Percentiles rank a stretch among this genome's conserved stretches.
Conservation (phyloP, 2,797 vertebrate species). For the Ataeniobius toweri region DNA sequence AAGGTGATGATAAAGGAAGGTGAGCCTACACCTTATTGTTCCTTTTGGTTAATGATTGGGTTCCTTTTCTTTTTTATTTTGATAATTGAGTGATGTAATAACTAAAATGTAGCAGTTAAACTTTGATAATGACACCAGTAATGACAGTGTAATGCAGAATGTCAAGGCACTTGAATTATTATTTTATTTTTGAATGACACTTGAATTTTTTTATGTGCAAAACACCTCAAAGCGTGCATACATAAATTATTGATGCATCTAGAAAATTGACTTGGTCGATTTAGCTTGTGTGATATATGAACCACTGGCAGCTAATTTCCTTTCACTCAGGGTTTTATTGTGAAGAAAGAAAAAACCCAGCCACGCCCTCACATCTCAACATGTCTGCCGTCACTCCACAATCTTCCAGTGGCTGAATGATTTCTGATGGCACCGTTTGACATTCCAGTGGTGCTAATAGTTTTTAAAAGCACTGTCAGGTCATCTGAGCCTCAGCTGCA, state of each 20-base stretch:
- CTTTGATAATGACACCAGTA: conserved; percentile 42
- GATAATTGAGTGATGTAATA: background rate
- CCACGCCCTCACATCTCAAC: conserved; percentile 52
- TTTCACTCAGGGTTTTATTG: conserved; percentile 19
- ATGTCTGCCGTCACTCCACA: background rate
- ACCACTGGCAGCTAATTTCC: conserved; percentile 40
- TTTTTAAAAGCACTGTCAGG: conserved; percentile 49
- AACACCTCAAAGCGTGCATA: conserved; percentile 50
- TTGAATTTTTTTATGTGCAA: conserved; percentile 55
- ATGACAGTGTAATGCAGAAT: conserved; percentile 26
- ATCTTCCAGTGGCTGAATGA: conserved; percentile 41
- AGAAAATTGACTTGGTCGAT: conserved; percentile 48
- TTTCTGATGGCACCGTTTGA: conserved; percentile 52
- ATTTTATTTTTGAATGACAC: conserved; percentile 7
- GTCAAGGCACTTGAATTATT: conserved; percentile 48
- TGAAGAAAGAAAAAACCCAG: background rate
- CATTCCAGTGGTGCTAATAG: conserved; percentile 58
- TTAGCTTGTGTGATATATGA: conserved; percentile 37
- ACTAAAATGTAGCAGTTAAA: conserved; percentile 32
- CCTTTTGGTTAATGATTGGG: no score
- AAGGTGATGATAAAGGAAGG: no score
- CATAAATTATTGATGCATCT: conserved; percentile 63
- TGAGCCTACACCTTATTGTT: no score
- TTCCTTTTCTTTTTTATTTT: no score
- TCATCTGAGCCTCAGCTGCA: conserved; percentile 47